These are phyloP conservation scores for Adoxophyes honmai DNA, from an alignment of 1,140 invertebrate genomes.

Conservation along the genomic window DNA sequence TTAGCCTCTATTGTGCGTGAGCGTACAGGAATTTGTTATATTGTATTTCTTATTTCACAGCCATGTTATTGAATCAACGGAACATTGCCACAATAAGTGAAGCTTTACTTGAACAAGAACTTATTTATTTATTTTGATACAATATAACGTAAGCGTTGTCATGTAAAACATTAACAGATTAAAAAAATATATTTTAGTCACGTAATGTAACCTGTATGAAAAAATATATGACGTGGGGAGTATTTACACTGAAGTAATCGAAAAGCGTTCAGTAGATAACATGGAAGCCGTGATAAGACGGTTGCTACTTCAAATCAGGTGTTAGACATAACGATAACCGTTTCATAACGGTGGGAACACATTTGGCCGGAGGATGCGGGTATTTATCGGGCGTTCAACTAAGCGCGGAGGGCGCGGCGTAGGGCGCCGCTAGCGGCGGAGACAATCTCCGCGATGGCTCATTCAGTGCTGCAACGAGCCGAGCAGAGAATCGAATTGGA, in stretches of 20 bases:
- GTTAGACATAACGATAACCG: constrained; percentile 6
- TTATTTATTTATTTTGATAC: no score
- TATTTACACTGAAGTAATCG: no score
- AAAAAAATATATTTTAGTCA: no score
- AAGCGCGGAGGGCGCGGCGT: constrained; percentile 15
- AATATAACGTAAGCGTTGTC: no score
- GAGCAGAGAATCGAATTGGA: constrained; percentile 70
- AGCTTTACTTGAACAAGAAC: background rate
- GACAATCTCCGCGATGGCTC: constrained; percentile 66
- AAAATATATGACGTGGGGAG: no score
- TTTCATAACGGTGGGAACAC: background rate
- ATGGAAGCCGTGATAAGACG: background rate
- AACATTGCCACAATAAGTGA: background rate
- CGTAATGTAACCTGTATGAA: no score
- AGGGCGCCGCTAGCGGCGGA: constrained; percentile 26
- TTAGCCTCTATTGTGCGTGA: background rate
- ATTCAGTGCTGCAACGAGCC: constrained; percentile 66
- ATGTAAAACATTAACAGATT: no score
- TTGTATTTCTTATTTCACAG: background rate
- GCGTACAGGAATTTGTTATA: background rate
- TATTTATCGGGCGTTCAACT: background rate
- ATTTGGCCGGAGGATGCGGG: background rate
- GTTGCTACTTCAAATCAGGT: constrained; percentile 2
- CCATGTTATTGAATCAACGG: background rate
- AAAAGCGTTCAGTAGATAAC: no score